These are phyloP conservation scores for Mylabris phalerata DNA, from an alignment of 1,140 invertebrate species.

Conservation along the genomic window DNA sequence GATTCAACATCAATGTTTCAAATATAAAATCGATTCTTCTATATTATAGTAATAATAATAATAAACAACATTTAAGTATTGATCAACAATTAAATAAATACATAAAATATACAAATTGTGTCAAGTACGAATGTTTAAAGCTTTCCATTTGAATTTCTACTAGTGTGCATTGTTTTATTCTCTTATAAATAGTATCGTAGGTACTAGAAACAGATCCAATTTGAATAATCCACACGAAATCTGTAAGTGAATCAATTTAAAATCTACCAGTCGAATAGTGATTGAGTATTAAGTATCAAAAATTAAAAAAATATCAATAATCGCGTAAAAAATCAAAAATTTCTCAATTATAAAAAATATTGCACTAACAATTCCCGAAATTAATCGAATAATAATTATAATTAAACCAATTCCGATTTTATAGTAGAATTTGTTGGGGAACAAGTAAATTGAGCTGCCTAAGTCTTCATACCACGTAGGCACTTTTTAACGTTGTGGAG, in stretches of 20 bases:
- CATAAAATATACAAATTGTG: constrained; percentile 6
- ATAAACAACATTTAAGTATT: constrained; percentile 5
- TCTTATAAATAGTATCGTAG: no score
- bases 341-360: neutral
- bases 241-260: no score
- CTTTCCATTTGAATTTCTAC: constrained; percentile 3
- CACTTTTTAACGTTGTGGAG: constrained; percentile 38
- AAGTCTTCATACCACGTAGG: constrained; percentile 35
- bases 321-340: neutral
- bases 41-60: neutral
- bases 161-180: constrained; percentile 6
- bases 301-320: no score
- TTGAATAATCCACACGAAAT: no score
- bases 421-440: neutral
- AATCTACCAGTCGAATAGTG: no score
- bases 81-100: constrained; percentile 13
- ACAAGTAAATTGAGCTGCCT: constrained; percentile 9
- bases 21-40: neutral
- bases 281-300: no score
- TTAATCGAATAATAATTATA: neutral
- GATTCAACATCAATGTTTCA: neutral
- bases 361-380: neutral
- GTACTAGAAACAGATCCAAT: no score
- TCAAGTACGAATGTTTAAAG: constrained; percentile 15
- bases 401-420: neutral